phyloP scores from a whole-genome alignment of 2,797 vertebrate species.

The Melanotaenia pygmaea region DNA sequence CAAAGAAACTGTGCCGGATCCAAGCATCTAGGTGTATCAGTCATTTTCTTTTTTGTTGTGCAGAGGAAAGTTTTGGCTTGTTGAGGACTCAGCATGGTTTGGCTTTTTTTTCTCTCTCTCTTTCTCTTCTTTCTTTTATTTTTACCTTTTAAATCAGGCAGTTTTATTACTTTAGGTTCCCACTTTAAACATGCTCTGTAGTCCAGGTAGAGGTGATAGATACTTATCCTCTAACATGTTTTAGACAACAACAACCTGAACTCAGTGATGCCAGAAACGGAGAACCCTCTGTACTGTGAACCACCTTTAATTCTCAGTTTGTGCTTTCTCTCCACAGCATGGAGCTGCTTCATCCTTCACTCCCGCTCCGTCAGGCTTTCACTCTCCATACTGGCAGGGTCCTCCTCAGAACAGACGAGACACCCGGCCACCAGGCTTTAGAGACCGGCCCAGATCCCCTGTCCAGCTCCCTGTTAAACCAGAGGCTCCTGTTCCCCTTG shows the following conservation, averaged over 20 bases:
- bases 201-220: constrained; percentile 13
- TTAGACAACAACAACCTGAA: constrained; percentile 2
- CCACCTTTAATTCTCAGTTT: constrained; percentile 46
- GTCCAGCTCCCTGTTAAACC: constrained; percentile 93
- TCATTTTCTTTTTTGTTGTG: constrained; percentile 67
- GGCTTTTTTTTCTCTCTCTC: constrained; percentile 33
- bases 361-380: constrained; percentile 91
- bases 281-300: constrained; percentile 8
- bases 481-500: constrained; percentile 88
- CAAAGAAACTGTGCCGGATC: constrained; percentile 64
- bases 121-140: background rate
- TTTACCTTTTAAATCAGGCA: background rate
- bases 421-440: constrained; percentile 89
- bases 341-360: constrained; percentile 93
- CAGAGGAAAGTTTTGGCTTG: constrained; percentile 67
- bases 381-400: constrained; percentile 95
- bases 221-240: constrained; percentile 25
- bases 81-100: constrained; percentile 73
- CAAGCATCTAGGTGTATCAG: constrained; percentile 67
- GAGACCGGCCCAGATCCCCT: constrained; percentile 94
- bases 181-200: constrained; percentile 13
- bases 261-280: constrained; percentile 15
- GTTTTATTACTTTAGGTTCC: background rate
- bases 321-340: constrained; percentile 88
- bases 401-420: constrained; percentile 95